Evolutionary conservation across 2,888 invertebrate species (phyloP).

Genomic region (Synergus gifuensis): DNA sequence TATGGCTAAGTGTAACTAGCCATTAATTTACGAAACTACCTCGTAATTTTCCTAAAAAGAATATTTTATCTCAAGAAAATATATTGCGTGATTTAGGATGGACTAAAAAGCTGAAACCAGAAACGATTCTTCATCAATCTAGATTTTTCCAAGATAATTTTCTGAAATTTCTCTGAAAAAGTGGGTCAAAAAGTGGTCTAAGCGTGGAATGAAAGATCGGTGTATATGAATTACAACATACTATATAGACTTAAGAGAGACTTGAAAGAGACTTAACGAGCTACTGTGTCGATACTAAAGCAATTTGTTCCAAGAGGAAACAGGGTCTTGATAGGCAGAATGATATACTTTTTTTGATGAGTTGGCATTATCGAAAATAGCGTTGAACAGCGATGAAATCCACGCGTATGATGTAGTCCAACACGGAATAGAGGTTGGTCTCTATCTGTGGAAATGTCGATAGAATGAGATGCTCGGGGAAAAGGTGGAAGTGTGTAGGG

Average conservation of each 20-base stretch:
- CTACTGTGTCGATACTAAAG: conserved; percentile 17
- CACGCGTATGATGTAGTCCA: conserved; percentile 19
- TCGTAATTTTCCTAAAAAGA: too few species aligned
- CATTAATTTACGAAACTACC: too few species aligned
- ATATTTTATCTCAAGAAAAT: background rate
- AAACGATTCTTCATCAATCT: too few species aligned
- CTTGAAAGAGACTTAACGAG: background rate
- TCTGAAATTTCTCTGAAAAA: background rate
- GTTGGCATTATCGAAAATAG: conserved; percentile 29
- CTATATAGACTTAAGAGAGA: background rate
- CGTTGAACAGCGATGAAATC: conserved; percentile 23
- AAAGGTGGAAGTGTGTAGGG: conserved; percentile 26
- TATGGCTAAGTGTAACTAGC: background rate
- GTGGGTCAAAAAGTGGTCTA: background rate
- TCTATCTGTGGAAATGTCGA: conserved; percentile 36
- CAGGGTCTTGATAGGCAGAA: background rate
- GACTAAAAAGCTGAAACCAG: too few species aligned
- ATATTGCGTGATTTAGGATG: background rate
- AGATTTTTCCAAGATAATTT: too few species aligned
- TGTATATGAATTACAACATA: background rate
- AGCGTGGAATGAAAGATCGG: background rate
- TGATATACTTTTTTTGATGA: conserved; percentile 19
- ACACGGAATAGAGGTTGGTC: conserved; percentile 13
- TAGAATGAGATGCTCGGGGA: conserved; percentile 22
- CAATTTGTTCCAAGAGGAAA: conserved; percentile 8